Evolutionary conservation across 2,888 invertebrate genomes (phyloP), one percentile per base, ranked within the genome.

Genomic region (Rhagium mordax): DNA sequence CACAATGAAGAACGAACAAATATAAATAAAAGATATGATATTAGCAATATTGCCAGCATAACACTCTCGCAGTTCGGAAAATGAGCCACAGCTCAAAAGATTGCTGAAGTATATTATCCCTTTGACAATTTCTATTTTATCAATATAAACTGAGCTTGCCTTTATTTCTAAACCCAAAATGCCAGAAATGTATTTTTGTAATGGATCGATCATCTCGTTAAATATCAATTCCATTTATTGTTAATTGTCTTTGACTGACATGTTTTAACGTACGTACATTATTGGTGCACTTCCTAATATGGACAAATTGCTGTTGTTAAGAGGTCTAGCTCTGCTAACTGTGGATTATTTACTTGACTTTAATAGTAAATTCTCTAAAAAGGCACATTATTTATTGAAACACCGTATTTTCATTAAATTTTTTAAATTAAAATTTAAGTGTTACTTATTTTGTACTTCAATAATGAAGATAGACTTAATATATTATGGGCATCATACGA

Each of bases 1-100:
- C 72, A 78, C 74, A 79, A 79, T 77, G 76, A 77, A 77, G 67
- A 64, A 70, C 55, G 48, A 61, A 47, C 53, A 41, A 66, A 72
- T 74, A 74, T 77, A 77, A 77, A 77, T 77, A 77, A 77, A 77
- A 77, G 74, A 71, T 74, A 62, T 72, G 70, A 76, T 76, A 76
- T 76, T 72, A 72, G 74, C 75, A 72, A 76, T 76, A 77, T 77
- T 75, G 72, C 69, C 65, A 66, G 59, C 65, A 65, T 41, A 67
- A 67, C 62, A 60, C 64, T 33, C 70, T 55, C 65, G 66, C 64
- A 47, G 69, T 55, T 55, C 57, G 65, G 68, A 71, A 74, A 71
- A 75, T 70, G 73, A 74, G 66, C 61, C 66, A 48, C 66, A 61
- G 18, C 62, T 74, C 74, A 74, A 74, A 74, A 70, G 70, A 27